phyloP scores from a whole-genome alignment of 2,113 vertebrate species.

The Phrynosoma platyrhinos region DNA sequence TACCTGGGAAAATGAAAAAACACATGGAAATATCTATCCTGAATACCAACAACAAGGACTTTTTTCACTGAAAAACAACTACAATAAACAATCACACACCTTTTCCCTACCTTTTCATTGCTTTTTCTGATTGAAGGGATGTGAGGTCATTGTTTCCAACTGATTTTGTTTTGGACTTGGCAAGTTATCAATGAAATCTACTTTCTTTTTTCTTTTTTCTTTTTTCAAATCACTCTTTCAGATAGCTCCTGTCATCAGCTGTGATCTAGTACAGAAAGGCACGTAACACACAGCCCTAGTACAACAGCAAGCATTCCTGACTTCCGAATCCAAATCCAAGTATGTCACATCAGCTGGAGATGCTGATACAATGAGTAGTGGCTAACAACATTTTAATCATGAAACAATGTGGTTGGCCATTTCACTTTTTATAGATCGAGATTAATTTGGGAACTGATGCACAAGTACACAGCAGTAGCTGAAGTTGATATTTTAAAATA shows the following conservation, averaged over 20 bases:
- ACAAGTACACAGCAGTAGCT: background rate
- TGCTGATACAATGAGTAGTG: background rate
- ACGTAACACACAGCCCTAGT: background rate
- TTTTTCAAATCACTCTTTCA: conserved; percentile 10
- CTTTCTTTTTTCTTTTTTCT: background rate
- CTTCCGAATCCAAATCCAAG: background rate
- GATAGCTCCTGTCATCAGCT: background rate
- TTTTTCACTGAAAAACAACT: background rate
- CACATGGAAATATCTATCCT: background rate
- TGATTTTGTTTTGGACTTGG: background rate
- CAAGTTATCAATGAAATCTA: background rate
- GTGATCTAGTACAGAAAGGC: background rate
- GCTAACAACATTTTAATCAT: background rate
- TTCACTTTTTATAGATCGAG: background rate
- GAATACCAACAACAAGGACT: background rate
- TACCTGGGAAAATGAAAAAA: background rate
- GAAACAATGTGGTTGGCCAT: background rate
- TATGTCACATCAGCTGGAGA: background rate
- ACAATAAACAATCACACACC: background rate
- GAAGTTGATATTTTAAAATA: background rate
- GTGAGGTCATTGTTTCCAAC: background rate
- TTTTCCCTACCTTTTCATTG: background rate
- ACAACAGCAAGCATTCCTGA: background rate
- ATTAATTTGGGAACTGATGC: background rate
- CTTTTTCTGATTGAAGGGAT: background rate